phyloP scores from a whole-genome alignment of 2,113 vertebrate species.

The Entelurus aequoreus region DNA sequence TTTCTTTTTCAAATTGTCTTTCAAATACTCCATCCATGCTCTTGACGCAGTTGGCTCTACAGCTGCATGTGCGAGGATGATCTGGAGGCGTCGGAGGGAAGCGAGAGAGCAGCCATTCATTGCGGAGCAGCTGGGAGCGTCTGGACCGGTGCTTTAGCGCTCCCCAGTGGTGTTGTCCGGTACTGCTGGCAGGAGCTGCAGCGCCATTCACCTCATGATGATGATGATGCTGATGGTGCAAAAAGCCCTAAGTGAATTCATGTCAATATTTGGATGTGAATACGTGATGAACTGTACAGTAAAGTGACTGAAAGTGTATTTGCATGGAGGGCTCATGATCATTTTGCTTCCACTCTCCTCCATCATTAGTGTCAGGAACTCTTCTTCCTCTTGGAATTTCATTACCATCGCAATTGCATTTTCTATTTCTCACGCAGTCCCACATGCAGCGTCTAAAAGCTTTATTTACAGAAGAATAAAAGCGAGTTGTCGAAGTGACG shows the following conservation, averaged over 20 bases:
- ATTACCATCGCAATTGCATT: conserved; percentile 52
- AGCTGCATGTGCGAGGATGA: conserved; percentile 38
- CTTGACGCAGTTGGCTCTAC: conserved; percentile 20
- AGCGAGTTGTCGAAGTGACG: too few species aligned
- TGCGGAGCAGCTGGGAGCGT: neutral
- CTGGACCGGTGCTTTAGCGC: conserved; percentile 41
- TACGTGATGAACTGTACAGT: too few species aligned
- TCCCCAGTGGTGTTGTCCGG: conserved; percentile 35
- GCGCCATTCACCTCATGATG: neutral
- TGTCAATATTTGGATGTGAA: too few species aligned
- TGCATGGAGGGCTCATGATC: conserved; percentile 16
- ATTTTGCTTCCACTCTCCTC: conserved; percentile 37
- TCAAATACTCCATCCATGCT: conserved; percentile 24
- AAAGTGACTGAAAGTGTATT: neutral
- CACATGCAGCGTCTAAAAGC: neutral
- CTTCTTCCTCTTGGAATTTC: conserved; percentile 49
- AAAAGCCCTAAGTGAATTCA: too few species aligned
- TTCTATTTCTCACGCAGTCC: conserved; percentile 54
- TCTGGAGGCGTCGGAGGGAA: conserved; percentile 39
- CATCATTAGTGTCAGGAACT: conserved; percentile 35
- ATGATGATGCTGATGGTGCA: neutral
- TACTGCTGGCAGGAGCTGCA: neutral
- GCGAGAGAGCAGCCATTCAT: conserved; percentile 24
- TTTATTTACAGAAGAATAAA: too few species aligned
- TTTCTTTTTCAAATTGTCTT: neutral